A percentile compares a stretch with the other conserved stretches of the same genome.
Evolutionary conservation across 1,140 invertebrate genomes (phyloP).

Genomic region (Drosophila insularis): DNA sequence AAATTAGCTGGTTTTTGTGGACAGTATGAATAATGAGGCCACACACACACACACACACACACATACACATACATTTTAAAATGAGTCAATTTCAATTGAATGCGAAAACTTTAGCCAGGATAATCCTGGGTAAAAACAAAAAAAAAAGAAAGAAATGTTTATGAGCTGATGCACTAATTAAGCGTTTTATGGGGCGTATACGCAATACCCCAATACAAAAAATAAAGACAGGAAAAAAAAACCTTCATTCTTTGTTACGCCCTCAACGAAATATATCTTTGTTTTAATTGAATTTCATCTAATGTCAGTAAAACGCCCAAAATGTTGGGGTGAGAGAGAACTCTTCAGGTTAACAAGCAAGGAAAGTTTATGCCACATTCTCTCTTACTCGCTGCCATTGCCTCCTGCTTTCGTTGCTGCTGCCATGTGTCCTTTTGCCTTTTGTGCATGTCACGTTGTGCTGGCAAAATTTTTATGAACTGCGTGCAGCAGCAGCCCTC

Average conservation of each 20-base stretch:
- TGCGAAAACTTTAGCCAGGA: conserved; percentile 19
- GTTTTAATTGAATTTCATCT: conserved; percentile 78
- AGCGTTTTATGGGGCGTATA: conserved; percentile 71
- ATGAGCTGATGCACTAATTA: conserved; percentile 54
- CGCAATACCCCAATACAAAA: conserved; percentile 40
- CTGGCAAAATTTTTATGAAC: conserved; percentile 80
- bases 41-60: conserved; percentile 4
- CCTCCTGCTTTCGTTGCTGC: conserved; percentile 9
- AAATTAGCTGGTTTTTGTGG: conserved; percentile 76
- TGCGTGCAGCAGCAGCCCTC: conserved; percentile 60
- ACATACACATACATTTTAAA: conserved; percentile 35
- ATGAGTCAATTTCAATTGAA: conserved; percentile 76
- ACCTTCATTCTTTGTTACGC: not conserved
- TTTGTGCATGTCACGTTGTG: conserved; percentile 76
- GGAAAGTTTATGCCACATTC: conserved; percentile 72
- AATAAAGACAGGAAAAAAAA: not conserved
- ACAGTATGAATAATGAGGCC: conserved; percentile 73
- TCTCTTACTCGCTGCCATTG: not conserved
- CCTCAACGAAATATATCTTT: conserved; percentile 68
- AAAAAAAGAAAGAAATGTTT: conserved; percentile 21
- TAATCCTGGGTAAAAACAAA: not conserved
- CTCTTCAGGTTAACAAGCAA: conserved; percentile 72
- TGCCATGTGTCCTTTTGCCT: conserved; percentile 71
- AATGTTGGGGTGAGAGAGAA: not conserved
- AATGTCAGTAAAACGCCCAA: conserved; percentile 49